A percentile compares a stretch with the other conserved stretches of the same genome.
Conservation (phyloP, 2,113 vertebrate genomes). For the Coptodon bakossiorum region DNA sequence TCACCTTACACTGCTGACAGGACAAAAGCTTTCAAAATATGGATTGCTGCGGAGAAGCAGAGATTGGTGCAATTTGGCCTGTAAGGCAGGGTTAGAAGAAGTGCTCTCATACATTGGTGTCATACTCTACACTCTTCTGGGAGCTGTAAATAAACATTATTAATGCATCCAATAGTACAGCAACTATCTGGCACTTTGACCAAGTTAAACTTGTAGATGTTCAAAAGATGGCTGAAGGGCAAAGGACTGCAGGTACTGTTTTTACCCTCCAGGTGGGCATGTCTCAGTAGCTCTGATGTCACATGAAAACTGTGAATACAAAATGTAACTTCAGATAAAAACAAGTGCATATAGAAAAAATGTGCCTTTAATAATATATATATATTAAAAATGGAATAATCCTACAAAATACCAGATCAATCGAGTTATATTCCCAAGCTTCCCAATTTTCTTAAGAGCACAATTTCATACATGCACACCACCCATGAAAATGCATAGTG, state of each 20-base stretch:
- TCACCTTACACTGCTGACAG: background rate
- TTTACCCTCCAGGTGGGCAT: background rate
- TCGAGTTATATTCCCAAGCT: background rate
- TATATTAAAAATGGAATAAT: background rate
- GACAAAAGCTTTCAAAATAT: background rate
- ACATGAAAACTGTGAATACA: background rate
- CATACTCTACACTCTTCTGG: background rate
- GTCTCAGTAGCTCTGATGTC: background rate
- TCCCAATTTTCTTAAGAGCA: background rate
- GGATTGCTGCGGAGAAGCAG: background rate
- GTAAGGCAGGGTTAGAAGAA: background rate
- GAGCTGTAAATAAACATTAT: background rate
- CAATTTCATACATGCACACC: background rate
- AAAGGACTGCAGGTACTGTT: background rate
- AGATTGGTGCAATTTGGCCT: background rate
- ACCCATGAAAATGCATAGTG: conserved; percentile 14
- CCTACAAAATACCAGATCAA: background rate
- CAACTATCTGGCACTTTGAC: background rate
- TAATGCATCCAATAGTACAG: background rate
- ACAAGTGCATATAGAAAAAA: background rate
- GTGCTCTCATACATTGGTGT: background rate
- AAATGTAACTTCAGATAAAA: background rate
- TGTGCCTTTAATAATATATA: background rate
- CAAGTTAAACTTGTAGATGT: background rate
- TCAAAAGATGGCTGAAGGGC: background rate